Conservation (phyloP, 2,113 vertebrate genomes). For the Climacteris rufus region DNA sequence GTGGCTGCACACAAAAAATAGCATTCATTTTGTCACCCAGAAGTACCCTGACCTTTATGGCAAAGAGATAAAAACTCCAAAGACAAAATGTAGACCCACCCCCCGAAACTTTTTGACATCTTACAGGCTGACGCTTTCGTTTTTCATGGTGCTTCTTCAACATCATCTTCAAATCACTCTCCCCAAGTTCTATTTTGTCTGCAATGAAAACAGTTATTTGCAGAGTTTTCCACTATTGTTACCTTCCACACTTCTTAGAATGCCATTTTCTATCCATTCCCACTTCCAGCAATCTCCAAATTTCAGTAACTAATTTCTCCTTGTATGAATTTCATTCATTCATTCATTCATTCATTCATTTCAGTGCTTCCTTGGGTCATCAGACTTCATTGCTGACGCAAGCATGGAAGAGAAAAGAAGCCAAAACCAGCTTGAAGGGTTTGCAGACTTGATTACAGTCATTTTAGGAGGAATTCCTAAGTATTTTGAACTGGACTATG, state of each 20-base stretch:
- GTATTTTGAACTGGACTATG: not conserved
- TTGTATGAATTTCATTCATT: not conserved
- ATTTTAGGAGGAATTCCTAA: not conserved
- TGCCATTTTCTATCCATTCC: not conserved
- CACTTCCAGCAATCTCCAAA: not conserved
- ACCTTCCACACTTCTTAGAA: not conserved
- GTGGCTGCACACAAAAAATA: not conserved
- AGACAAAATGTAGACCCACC: not conserved
- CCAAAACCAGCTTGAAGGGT: not conserved
- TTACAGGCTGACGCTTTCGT: slow-evolving; percentile 90
- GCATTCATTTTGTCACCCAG: not conserved
- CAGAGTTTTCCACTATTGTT: not conserved
- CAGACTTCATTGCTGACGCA: not conserved
- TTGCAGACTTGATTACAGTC: not conserved
- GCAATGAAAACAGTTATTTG: slow-evolving; percentile 7
- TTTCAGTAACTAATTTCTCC: not conserved
- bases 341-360: not conserved
- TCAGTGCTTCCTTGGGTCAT: not conserved
- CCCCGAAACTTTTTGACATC: not conserved
- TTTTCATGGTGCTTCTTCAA: slow-evolving; percentile 91
- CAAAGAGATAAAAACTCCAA: not conserved
- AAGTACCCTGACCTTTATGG: not conserved
- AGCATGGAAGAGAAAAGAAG: not conserved
- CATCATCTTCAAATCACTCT: slow-evolving; percentile 87
- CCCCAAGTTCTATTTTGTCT: slow-evolving; percentile 91